These are phyloP conservation scores for Phycodurus eques DNA, from an alignment of 2,113 vertebrate genomes.

Conservation along the genomic window DNA sequence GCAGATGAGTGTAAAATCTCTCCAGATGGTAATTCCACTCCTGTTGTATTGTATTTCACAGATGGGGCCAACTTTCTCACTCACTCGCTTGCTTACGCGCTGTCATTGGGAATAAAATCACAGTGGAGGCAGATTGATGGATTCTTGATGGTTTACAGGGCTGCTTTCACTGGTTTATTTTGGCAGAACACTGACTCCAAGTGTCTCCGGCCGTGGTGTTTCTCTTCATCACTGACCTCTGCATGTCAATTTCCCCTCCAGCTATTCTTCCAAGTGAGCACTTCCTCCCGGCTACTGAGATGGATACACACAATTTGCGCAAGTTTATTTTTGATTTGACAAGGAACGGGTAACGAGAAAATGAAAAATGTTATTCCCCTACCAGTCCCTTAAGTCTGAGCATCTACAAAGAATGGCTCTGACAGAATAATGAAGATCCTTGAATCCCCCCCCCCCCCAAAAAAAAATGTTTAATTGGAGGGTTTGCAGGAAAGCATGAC, in stretches of 20 bases:
- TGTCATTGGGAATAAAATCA: constrained; percentile 52
- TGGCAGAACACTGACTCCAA: constrained; percentile 40
- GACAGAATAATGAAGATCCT: constrained; percentile 41
- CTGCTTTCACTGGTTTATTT: constrained; percentile 55
- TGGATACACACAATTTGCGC: constrained; percentile 35
- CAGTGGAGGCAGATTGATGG: constrained; percentile 51
- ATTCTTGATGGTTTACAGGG: constrained; percentile 47
- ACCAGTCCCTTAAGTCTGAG: constrained; percentile 30
- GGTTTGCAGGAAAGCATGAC: constrained; percentile 1
- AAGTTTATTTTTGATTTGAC: constrained; percentile 54
- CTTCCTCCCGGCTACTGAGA: constrained; percentile 41
- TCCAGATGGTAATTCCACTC: constrained; percentile 65
- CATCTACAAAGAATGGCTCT: constrained; percentile 28
- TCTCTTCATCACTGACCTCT: constrained; percentile 53
- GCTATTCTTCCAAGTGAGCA: constrained; percentile 35
- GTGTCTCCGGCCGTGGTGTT: constrained; percentile 31
- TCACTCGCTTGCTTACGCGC: constrained; percentile 4
- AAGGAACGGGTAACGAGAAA: constrained; percentile 48
- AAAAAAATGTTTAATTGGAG: constrained; percentile 33
- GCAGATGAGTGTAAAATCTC: constrained; percentile 48
- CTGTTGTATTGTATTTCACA: constrained; percentile 59
- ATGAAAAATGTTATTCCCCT: constrained; percentile 32
- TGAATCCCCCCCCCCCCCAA: constrained; percentile 9
- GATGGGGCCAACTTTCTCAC: constrained; percentile 39
- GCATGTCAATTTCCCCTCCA: constrained; percentile 23